Evolutionary conservation across 2,113 vertebrate genomes (phyloP).

Genomic region (Castor canadensis): DNA sequence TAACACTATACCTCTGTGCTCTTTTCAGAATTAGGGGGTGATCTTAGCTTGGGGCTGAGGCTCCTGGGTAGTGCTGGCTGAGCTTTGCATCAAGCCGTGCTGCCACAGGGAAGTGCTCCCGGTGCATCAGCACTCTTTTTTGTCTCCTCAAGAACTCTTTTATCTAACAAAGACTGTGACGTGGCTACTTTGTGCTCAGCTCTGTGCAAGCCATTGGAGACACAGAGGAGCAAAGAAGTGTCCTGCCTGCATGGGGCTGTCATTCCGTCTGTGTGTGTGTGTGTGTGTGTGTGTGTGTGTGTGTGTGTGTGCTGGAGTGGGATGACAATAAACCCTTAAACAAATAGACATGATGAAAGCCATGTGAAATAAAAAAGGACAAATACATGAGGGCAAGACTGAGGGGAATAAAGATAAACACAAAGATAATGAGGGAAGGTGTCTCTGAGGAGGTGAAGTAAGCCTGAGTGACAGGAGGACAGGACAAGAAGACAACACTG

Average conservation of each 20-base stretch:
- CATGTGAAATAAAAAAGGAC: neutral
- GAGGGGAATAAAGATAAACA: neutral
- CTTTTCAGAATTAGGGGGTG: neutral
- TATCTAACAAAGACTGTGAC: neutral
- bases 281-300: neutral
- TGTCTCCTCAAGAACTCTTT: neutral
- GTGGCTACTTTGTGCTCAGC: neutral
- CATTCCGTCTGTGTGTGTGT: neutral
- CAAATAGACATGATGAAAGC: neutral
- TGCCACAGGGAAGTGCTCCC: neutral
- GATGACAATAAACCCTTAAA: neutral
- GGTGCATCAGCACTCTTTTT: neutral
- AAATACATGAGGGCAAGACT: accelerated
- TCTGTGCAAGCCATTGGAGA: neutral
- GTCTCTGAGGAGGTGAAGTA: neutral
- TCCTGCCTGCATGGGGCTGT: neutral
- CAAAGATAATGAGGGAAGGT: neutral
- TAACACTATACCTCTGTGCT: too few species aligned
- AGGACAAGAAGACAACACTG: neutral
- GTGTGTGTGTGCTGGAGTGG: neutral
- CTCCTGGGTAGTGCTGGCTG: neutral
- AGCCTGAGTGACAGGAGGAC: neutral
- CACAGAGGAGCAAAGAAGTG: neutral
- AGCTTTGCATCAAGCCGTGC: neutral
- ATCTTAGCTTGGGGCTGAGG: neutral